These are phyloP conservation scores for Leptopilina boulardi DNA, from an alignment of 1,140 invertebrate genomes.

Conservation along the genomic window DNA sequence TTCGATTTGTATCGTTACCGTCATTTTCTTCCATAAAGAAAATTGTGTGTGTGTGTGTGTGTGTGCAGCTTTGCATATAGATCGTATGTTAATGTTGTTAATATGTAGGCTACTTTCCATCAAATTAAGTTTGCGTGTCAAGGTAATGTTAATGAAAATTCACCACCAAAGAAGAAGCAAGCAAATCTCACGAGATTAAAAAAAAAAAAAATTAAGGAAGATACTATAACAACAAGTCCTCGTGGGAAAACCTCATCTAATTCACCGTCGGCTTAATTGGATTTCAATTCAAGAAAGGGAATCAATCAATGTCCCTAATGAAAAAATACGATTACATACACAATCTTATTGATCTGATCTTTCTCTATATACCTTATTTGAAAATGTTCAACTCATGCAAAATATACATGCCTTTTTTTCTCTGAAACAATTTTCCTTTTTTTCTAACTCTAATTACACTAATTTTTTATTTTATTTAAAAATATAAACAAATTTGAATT, in stretches of 20 bases:
- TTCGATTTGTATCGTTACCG: conserved; percentile 39
- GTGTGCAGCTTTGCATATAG: conserved; percentile 49
- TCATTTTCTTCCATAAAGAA: conserved; percentile 46
- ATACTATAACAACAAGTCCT: neutral
- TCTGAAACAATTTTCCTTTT: neutral
- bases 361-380: neutral
- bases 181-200: neutral
- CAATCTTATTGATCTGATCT: neutral
- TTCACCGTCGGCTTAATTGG: neutral
- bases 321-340: neutral
- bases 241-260: neutral
- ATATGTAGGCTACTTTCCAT: conserved; percentile 44
- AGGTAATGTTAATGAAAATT: conserved; percentile 24
- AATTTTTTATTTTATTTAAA: too few relatives aligned
- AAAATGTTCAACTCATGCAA: neutral
- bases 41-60: too few relatives aligned
- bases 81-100: conserved; percentile 42
- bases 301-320: conserved; percentile 16
- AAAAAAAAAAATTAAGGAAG: neutral
- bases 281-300: neutral
- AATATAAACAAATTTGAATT: too few relatives aligned
- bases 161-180: neutral
- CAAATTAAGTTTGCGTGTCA: conserved; percentile 26
- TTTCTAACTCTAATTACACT: too few relatives aligned
- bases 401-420: neutral